Percentiles rank a stretch among this genome's conserved stretches.
Evolutionary conservation across 2,888 invertebrate species (phyloP).

Genomic region (Dolomedes plantarius): DNA sequence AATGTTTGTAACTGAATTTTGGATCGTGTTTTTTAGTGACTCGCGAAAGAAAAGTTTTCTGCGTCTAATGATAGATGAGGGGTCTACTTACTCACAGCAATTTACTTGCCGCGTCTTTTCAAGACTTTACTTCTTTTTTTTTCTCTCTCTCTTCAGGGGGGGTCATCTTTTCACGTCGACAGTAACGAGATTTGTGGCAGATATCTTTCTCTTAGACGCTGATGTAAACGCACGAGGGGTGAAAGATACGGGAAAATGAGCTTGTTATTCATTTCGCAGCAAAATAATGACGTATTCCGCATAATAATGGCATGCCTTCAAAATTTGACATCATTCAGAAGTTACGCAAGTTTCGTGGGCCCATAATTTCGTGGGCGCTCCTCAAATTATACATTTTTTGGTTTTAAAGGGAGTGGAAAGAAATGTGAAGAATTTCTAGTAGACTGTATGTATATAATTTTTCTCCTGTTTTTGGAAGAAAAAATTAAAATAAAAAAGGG

Average conservation of each 20-base stretch:
- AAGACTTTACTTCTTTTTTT: too few species aligned
- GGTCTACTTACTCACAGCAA: neutral
- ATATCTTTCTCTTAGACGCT: neutral
- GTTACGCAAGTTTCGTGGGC: too few species aligned
- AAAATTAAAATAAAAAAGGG: too few species aligned
- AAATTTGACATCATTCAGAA: neutral
- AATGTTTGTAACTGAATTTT: neutral
- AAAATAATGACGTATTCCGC: neutral
- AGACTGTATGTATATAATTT: too few species aligned
- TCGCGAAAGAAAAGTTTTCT: neutral
- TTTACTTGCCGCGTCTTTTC: neutral
- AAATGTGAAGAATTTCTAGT: too few species aligned
- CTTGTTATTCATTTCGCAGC: slow-evolving; percentile 6
- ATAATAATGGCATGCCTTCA: neutral
- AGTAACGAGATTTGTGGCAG: slow-evolving; percentile 12
- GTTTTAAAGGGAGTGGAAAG: too few species aligned
- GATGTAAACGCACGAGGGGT: neutral
- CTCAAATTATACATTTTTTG: too few species aligned
- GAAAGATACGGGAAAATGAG: slow-evolving; percentile 1
- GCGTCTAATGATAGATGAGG: slow-evolving; percentile 4
- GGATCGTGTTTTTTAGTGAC: neutral
- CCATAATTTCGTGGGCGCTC: too few species aligned
- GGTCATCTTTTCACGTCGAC: neutral
- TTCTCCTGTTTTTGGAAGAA: too few species aligned
- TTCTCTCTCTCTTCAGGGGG: neutral